A percentile compares a stretch with the other conserved stretches of the same genome.
Conservation (phyloP, 2,797 vertebrate genomes). For the Chiloscyllium punctatum region DNA sequence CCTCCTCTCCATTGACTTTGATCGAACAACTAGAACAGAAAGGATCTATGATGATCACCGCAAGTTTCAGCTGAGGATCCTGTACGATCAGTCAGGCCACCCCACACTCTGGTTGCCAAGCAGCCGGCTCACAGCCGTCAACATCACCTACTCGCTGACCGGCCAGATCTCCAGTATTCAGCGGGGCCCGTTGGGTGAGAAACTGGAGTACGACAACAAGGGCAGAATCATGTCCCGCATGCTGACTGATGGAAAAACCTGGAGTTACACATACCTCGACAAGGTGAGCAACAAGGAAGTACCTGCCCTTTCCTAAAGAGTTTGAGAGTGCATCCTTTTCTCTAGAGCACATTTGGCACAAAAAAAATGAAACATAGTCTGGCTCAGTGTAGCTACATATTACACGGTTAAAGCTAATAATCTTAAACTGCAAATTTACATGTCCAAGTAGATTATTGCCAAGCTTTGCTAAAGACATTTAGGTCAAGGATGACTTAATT, state of each 20-base stretch:
- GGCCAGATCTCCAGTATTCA: conserved; percentile 91
- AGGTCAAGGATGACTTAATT: conserved; percentile 67
- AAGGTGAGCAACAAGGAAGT: conserved; percentile 65
- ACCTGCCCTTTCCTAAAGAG: conserved; percentile 49
- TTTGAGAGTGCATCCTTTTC: conserved; percentile 61
- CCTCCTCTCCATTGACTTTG: conserved; percentile 96
- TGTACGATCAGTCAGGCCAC: conserved; percentile 86
- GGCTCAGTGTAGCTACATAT: conserved; percentile 54
- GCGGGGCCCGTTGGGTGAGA: conserved; percentile 83
- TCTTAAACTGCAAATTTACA: conserved; percentile 61
- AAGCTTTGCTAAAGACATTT: conserved; percentile 60
- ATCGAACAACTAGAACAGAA: conserved; percentile 90
- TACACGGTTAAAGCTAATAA: conserved; percentile 62
- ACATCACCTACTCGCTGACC: conserved; percentile 84
- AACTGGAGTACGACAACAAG: conserved; percentile 83
- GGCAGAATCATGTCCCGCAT: conserved; percentile 84
- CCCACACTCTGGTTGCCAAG: conserved; percentile 96
- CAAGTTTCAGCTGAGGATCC: conserved; percentile 93
- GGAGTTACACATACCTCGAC: conserved; percentile 96
- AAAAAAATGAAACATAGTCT: conserved; percentile 51
- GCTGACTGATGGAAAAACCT: conserved; percentile 98
- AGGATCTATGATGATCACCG: conserved; percentile 99
- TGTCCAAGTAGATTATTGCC: conserved; percentile 62
- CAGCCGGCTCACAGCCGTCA: conserved; percentile 93
- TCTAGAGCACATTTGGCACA: conserved; percentile 57